A percentile compares a stretch with the other conserved stretches of the same genome.
Conservation (phyloP, 1,140 invertebrate genomes). For the Phymorhynchus buccinoides region DNA sequence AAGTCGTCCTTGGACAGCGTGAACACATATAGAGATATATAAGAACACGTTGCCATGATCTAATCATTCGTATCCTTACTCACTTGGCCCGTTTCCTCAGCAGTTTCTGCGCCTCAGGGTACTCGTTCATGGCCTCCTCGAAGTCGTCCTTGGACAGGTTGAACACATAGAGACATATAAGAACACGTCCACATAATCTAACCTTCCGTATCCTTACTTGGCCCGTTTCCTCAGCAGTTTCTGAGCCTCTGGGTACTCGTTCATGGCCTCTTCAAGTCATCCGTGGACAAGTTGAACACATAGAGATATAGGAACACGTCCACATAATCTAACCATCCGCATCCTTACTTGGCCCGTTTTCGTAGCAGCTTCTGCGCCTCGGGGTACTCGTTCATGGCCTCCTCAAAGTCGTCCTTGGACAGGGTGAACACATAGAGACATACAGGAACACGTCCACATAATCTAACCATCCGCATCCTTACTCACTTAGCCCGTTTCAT, state of each 20-base stretch:
- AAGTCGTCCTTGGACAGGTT: slow-evolving; percentile 90
- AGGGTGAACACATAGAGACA: slow-evolving; percentile 93
- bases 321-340: no score
- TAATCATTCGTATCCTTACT: slow-evolving; percentile 55
- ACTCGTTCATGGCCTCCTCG: slow-evolving; percentile 89
- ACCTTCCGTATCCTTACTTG: slow-evolving; percentile 78
- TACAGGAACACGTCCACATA: no score
- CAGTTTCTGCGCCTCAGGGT: slow-evolving; percentile 90
- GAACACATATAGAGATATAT: no score
- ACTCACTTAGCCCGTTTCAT: slow-evolving; percentile 62
- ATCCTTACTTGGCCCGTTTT: slow-evolving; percentile 83
- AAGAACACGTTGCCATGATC: no score
- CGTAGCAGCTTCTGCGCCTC: slow-evolving; percentile 89
- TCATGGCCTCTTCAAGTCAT: slow-evolving; percentile 90
- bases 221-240: slow-evolving; percentile 88
- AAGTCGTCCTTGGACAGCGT: slow-evolving; percentile 90
- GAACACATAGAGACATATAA: no score
- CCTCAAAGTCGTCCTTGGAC: slow-evolving; percentile 89
- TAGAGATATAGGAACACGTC: no score
- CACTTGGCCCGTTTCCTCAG: slow-evolving; percentile 88
- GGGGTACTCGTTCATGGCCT: slow-evolving; percentile 90
- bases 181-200: no score
- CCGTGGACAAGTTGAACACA: slow-evolving; percentile 91
- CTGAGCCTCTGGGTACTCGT: slow-evolving; percentile 92
- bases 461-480: no score